Evolutionary conservation across 1,140 invertebrate genomes (phyloP), one percentile per base, ranked within the genome.

Genomic region (Carcinoscorpius rotundicauda): DNA sequence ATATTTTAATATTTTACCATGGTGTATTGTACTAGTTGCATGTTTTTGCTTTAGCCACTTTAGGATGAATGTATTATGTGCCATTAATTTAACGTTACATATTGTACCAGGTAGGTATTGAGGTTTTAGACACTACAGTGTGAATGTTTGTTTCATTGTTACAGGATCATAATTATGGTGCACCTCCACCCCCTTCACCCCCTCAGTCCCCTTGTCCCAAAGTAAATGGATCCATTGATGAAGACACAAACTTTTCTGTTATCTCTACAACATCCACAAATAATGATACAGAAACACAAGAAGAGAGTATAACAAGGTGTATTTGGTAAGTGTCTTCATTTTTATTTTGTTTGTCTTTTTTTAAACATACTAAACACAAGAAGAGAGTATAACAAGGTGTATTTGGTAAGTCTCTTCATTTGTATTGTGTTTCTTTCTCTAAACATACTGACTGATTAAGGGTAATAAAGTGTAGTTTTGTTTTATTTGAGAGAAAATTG

Each of bases 251-350:
- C 49, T 69, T 71, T 61, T 69, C 71, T 49, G 60, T 68, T 51
- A 66, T 63, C 53, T 93, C 89, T 0, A 89, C 91, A 77, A 89
- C 91, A 77, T 89, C 89, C 0, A 86, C 88, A 0, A 88, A 91
- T 76, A 88, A 86, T 3, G 74, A 77, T 65, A 72, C 74, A 56
- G 73, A 68, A 10, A 88, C 89, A 70, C 88, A 91, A 71, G 90
- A 91, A 55, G 90, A 93, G 72, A 89, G 88, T 65, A 82, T 91
- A 59, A 97, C 93, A 0, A 81, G 93, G 59, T 97, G 93, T 77
- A 91, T 97, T 71, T 97, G 84, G 83, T 84, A 77, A 76, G 70
- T 71, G 63, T 68, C 49, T 5, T 55, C 9, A 49, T 64, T 52
- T 50, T 62, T 50, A 29, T 53, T 9, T 1, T 10, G 8, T 51